These are phyloP conservation scores for Kradibia gibbosae DNA, from an alignment of 1,140 invertebrate genomes.

Conservation along the genomic window DNA sequence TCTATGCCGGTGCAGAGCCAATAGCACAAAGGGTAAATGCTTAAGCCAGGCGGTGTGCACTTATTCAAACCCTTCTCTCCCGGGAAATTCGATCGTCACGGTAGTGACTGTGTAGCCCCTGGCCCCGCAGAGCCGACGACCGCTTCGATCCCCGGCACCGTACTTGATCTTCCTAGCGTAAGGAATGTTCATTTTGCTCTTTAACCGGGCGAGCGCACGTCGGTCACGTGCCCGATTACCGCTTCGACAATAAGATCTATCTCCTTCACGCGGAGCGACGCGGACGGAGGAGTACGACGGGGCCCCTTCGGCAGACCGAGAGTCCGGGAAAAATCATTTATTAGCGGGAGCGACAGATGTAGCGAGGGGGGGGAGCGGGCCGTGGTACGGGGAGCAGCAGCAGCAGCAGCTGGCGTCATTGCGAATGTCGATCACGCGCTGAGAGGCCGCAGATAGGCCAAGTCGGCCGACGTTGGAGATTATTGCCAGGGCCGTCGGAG, in stretches of 20 bases:
- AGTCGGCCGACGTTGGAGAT: neutral
- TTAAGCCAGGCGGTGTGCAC: conserved; percentile 17
- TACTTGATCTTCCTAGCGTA: conserved; percentile 48
- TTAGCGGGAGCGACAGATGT: conserved; percentile 38
- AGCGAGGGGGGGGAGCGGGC: conserved; percentile 32
- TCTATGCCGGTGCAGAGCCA: neutral
- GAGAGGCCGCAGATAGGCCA: too few species aligned
- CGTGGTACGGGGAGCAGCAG: neutral
- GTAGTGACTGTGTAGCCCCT: neutral
- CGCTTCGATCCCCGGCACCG: neutral
- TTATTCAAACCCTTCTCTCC: conserved; percentile 12
- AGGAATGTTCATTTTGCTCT: conserved; percentile 48
- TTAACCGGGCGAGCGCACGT: conserved; percentile 17
- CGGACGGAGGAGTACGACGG: neutral
- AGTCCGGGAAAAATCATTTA: conserved; percentile 8
- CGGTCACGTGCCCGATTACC: conserved; percentile 33
- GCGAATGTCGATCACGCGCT: conserved; percentile 46
- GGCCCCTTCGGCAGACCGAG: neutral
- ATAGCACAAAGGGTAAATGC: conserved; percentile 14
- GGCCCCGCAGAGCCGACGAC: neutral
- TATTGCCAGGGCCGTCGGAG: neutral
- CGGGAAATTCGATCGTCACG: conserved; percentile 33
- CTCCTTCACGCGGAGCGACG: conserved; percentile 21
- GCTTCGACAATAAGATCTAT: conserved; percentile 40
- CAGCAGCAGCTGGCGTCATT: neutral